Evolutionary conservation across 2,888 invertebrate species (phyloP).

Genomic region (Heteropelma amictum): DNA sequence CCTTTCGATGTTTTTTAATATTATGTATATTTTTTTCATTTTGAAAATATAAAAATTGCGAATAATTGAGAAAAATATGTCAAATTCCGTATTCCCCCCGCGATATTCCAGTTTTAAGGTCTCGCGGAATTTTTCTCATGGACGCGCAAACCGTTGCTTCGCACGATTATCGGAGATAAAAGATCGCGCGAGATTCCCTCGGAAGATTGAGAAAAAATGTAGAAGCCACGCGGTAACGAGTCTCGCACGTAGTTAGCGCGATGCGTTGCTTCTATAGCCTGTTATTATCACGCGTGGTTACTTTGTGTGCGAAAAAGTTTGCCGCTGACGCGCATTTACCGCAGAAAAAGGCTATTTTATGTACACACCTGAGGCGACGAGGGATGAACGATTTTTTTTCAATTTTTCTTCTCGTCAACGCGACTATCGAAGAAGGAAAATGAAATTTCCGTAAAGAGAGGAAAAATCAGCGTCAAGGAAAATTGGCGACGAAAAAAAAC

Average conservation of each 20-base stretch:
- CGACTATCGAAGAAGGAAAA: constrained; percentile 6
- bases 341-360: no score
- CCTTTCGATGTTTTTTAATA: no score
- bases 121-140: no score
- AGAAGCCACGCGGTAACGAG: not conserved
- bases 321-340: no score
- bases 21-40: no score
- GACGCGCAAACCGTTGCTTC: not conserved
- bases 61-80: no score
- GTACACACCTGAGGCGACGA: constrained; percentile 6
- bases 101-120: no score
- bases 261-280: constrained; percentile 30
- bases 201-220: constrained; percentile 12
- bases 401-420: no score
- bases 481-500: not conserved
- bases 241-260: constrained; percentile 19
- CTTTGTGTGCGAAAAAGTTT: constrained; percentile 7
- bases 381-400: constrained; percentile 10
- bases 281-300: constrained; percentile 40
- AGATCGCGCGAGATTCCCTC: not conserved
- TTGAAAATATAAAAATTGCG: no score
- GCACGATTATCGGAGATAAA: constrained; percentile 13
- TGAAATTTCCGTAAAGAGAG: constrained; percentile 24
- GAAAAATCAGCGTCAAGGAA: not conserved
- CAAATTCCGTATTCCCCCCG: no score